Evolutionary conservation across 1,140 invertebrate species (phyloP), one percentile per base, ranked within the genome.

Genomic region (Ectropis grisescens): DNA sequence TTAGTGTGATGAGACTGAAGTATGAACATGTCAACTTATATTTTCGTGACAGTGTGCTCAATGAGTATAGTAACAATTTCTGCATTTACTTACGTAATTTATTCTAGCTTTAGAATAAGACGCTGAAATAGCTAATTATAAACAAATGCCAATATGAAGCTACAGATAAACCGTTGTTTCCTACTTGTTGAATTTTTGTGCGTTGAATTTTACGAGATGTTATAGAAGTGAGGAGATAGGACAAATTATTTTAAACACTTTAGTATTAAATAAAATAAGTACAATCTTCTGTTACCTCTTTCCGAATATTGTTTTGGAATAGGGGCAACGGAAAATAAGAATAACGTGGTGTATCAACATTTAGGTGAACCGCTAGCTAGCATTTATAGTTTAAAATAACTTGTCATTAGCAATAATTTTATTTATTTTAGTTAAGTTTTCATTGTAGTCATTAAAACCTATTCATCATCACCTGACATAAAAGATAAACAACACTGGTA

Each of bases 331-430:
- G 75, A 80, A 76, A 78, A 75, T 71, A 39, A 37, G n/a, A 39
- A 49, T 50, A 48, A 43, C 49, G 48, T 57, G 59, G 47, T 67
- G 54, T 60, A 61, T 54, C 61, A 60, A 52, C 53, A 59, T 58
- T 60, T 78, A 78, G 65, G 58, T 71, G 64, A 72, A 71, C 71
- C 70, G 72, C 65, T 80, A 19, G 72, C 65, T 80, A 19, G 16
- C 16, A 45, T 47, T 39, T 41, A 40, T 72, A 70, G 48, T 66
- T 70, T 75, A 72, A 74, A 69, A 48, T 78, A 70, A 80, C 75
- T 80, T 75, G 75, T 80, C 75, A 80, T 80, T 80, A 80, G 75
- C 75, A 65, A 75, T 78, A 80, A 76, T 74, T 72, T 62, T 71
- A 71, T 71, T 78, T 75, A 75, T 72, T 75, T 50, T 76, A 74